Evolutionary conservation across 2,888 invertebrate species (phyloP).

Genomic region (Drosophila heteroneura): DNA sequence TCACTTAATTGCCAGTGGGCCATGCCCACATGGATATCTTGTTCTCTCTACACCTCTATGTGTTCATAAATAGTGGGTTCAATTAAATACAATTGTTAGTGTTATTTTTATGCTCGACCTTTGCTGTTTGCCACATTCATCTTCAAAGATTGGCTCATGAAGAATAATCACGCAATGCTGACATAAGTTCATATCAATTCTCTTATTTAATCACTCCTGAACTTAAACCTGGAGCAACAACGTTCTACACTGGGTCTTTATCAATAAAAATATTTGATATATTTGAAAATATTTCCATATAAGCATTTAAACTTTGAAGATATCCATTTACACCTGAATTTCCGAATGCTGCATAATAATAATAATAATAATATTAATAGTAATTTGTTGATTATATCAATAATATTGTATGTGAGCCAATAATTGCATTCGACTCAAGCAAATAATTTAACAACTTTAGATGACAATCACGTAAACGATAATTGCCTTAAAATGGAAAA

Average conservation of each 20-base stretch:
- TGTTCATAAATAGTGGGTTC: not conserved
- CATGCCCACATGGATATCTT: not conserved
- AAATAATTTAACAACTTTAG: slow-evolving; percentile 13
- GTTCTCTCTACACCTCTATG: not conserved
- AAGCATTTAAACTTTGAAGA: not conserved
- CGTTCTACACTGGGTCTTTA: too few relatives aligned
- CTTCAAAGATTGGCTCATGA: not conserved
- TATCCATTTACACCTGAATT: not conserved
- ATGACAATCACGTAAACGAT: slow-evolving; percentile 31
- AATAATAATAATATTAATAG: not conserved
- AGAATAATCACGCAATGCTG: not conserved
- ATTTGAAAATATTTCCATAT: not conserved
- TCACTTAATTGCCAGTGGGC: slow-evolving; percentile 38
- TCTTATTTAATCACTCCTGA: too few relatives aligned
- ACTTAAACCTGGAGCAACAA: too few relatives aligned
- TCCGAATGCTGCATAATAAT: not conserved
- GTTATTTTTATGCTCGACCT: not conserved
- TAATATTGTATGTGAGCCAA: not conserved
- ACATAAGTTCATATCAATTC: not conserved
- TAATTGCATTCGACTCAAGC: not conserved
- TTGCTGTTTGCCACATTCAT: not conserved
- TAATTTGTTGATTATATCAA: not conserved
- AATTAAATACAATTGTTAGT: slow-evolving; percentile 8
- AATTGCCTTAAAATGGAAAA: slow-evolving; percentile 51
- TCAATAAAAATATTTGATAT: too few relatives aligned